Percentiles rank a stretch among this genome's conserved stretches.
Evolutionary conservation across 64 coral and sea anemone species (phyloP).

Genomic region (Catalaphyllia jardinei): DNA sequence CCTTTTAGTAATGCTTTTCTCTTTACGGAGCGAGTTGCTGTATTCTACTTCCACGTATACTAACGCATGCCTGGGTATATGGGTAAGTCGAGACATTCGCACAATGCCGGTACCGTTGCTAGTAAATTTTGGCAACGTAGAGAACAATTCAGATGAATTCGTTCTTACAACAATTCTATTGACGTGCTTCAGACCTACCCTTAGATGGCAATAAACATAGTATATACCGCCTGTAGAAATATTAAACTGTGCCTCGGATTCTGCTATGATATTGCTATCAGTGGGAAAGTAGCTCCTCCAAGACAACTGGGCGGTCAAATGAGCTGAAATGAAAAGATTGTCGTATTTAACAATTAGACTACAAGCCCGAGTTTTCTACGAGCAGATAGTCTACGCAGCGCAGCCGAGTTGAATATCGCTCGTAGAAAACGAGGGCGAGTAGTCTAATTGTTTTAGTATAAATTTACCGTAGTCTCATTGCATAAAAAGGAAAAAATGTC

Average conservation of each 20-base stretch:
- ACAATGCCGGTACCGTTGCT: background rate
- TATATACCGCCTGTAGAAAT: background rate
- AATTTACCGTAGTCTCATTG: no score
- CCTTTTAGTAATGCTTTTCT: background rate
- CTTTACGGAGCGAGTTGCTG: background rate
- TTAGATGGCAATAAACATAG: conserved; percentile 1
- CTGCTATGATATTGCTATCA: background rate
- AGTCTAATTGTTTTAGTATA: no score
- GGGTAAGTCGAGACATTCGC: background rate
- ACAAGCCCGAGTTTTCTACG: no score
- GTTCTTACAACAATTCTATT: background rate
- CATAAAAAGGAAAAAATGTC: no score
- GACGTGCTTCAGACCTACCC: background rate
- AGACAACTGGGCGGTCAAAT: no score
- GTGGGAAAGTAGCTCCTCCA: background rate
- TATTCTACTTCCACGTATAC: background rate
- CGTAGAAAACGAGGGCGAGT: no score
- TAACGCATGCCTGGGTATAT: background rate
- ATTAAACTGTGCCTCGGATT: background rate
- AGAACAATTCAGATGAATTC: background rate
- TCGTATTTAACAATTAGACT: no score
- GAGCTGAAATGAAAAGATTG: no score
- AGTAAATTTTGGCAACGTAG: no score
- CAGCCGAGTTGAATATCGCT: no score
- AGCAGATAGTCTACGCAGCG: no score